Evolutionary conservation across 2,113 vertebrate species (phyloP).

Genomic region (Circaetus cinerascens): DNA sequence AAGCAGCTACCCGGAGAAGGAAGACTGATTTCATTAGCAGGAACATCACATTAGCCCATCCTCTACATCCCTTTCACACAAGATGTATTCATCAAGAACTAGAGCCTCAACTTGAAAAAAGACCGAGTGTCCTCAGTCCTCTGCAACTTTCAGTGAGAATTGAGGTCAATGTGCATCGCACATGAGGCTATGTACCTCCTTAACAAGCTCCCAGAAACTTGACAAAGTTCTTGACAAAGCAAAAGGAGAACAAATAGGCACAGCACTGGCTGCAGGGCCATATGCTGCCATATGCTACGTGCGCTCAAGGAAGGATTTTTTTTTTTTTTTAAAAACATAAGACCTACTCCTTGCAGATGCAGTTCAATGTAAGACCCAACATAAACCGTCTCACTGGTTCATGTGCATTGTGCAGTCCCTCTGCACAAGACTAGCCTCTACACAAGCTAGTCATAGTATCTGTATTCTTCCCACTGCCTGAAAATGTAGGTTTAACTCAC

Average conservation of each 20-base stretch:
- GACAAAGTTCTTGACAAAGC: neutral
- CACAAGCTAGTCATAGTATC: neutral
- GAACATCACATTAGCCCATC: neutral
- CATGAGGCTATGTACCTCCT: neutral
- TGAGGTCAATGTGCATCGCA: neutral
- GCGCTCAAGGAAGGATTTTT: neutral
- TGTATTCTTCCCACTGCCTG: no score
- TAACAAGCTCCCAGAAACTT: neutral
- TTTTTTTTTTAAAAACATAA: neutral
- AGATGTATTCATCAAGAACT: neutral
- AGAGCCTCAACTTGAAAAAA: neutral
- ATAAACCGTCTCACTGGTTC: rapidly evolving
- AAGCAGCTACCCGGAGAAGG: neutral
- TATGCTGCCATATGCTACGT: neutral
- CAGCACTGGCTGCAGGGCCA: neutral
- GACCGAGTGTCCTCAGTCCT: neutral
- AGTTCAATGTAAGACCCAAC: neutral
- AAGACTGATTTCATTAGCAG: neutral
- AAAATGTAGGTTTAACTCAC: neutral
- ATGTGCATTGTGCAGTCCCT: no score
- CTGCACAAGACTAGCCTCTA: neutral
- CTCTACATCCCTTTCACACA: neutral
- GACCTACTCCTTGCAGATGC: neutral
- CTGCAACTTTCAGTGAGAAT: neutral
- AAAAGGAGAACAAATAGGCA: neutral